phyloP scores from a whole-genome alignment of 1,140 invertebrate genomes.

The Heliothis subflexa region DNA sequence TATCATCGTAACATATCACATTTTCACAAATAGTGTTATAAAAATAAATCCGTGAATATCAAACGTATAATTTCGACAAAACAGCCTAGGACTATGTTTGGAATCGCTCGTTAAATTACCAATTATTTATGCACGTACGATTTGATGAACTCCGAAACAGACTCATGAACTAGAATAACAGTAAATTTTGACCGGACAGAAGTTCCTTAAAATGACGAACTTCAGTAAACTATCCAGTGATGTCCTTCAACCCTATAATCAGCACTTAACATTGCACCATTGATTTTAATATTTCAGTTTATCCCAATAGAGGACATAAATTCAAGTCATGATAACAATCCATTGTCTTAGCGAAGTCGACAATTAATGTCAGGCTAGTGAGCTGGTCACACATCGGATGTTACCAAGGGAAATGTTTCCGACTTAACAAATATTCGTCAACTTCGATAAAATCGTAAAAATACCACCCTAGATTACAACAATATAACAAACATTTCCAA shows the following conservation, averaged over 20 bases:
- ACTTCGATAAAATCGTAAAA: constrained; percentile 16
- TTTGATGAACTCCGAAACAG: constrained; percentile 62
- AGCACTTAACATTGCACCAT: constrained; percentile 40
- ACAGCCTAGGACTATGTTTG: constrained; percentile 26
- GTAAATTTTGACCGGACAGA: not conserved
- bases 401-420: not conserved
- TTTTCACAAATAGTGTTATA: not conserved
- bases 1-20: constrained; percentile 8
- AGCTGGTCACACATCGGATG: not conserved
- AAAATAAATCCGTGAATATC: constrained; percentile 17
- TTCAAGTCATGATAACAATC: constrained; percentile 22
- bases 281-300: constrained; percentile 35
- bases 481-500: constrained; percentile 18
- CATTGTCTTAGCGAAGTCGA: constrained; percentile 22
- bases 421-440: not conserved
- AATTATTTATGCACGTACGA: constrained; percentile 36
- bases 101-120: constrained; percentile 32
- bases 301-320: constrained; percentile 42
- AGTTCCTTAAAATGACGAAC: constrained; percentile 29
- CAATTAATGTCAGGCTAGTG: constrained; percentile 12
- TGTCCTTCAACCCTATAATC: not conserved
- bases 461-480: constrained; percentile 27
- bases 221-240: constrained; percentile 16
- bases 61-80: constrained; percentile 35
- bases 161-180: constrained; percentile 42